Conservation (phyloP, 1,140 invertebrate genomes). For the Drosophila dunni region DNA sequence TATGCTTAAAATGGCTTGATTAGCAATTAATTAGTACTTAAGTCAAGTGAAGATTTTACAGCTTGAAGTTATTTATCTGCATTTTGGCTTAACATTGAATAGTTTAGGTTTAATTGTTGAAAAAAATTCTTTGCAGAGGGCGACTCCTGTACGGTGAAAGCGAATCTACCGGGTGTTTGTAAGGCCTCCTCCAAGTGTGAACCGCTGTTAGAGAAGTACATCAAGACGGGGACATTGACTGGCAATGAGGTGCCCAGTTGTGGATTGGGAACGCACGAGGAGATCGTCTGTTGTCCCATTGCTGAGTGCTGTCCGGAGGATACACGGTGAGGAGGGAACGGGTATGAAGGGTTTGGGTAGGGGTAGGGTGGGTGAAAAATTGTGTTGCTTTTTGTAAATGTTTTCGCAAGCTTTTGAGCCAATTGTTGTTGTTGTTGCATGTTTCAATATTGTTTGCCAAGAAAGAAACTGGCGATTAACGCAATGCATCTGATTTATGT, state of each 20-base stretch:
- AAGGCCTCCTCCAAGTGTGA: conserved; percentile 46
- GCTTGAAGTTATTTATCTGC: too few species aligned
- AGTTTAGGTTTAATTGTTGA: not conserved
- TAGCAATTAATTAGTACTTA: too few species aligned
- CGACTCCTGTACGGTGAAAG: conserved; percentile 42
- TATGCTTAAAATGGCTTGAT: conserved; percentile 4
- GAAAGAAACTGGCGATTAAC: conserved; percentile 12
- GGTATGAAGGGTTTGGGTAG: not conserved
- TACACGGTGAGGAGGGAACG: conserved; percentile 12
- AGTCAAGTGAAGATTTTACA: too few species aligned
- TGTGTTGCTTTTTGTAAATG: conserved; percentile 33
- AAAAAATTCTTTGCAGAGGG: conserved; percentile 41
- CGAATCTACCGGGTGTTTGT: conserved; percentile 44
- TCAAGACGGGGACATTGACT: conserved; percentile 38
- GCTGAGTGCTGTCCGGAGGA: conserved; percentile 49
- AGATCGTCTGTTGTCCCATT: conserved; percentile 73
- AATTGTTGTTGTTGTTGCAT: conserved; percentile 46
- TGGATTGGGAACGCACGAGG: conserved; percentile 55
- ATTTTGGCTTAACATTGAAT: too few species aligned
- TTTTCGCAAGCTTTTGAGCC: conserved; percentile 29
- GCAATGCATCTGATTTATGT: conserved; percentile 32
- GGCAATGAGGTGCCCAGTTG: conserved; percentile 56
- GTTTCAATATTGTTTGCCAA: conserved; percentile 15
- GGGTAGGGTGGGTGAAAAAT: not conserved
- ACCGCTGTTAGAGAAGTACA: conserved; percentile 50